Percentiles rank a stretch among this genome's conserved stretches.
These are phyloP conservation scores for Hypercompe scribonia DNA, from an alignment of 2,888 invertebrate genomes.

Conservation along the genomic window DNA sequence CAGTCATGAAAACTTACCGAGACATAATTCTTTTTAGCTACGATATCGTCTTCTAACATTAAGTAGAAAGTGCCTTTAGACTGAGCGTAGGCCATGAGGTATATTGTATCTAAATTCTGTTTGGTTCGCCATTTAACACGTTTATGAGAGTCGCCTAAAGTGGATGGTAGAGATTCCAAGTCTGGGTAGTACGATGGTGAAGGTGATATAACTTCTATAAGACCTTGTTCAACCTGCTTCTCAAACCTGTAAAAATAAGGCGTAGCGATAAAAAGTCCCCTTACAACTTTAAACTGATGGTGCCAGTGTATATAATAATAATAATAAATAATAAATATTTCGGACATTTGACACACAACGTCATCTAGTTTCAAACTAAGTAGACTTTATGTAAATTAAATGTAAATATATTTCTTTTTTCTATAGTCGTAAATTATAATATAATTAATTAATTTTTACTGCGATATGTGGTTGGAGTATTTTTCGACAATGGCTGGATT, in stretches of 20 bases:
- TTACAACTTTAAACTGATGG: background rate
- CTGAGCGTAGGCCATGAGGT: slow-evolving; percentile 97
- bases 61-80: slow-evolving; percentile 95
- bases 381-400: too few species aligned
- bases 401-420: too few species aligned
- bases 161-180: slow-evolving; percentile 90
- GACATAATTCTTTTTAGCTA: slow-evolving; percentile 94
- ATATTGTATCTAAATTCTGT: slow-evolving; percentile 97
- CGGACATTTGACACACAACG: too few species aligned
- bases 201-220: slow-evolving; percentile 96
- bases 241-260: slow-evolving; percentile 88
- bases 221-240: slow-evolving; percentile 90
- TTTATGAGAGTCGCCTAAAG: slow-evolving; percentile 94
- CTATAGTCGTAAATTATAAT: too few species aligned
- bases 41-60: slow-evolving; percentile 97
- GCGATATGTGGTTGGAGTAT: too few species aligned
- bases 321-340: too few species aligned
- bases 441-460: too few species aligned
- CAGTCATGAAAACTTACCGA: slow-evolving; percentile 87
- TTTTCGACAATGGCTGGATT: too few species aligned
- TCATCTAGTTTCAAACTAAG: too few species aligned
- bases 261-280: background rate
- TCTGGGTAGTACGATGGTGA: slow-evolving; percentile 95
- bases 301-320: too few species aligned
- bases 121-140: slow-evolving; percentile 97